phyloP scores from a whole-genome alignment of 2,797 vertebrate genomes.

The Pseudochirops cupreus region DNA sequence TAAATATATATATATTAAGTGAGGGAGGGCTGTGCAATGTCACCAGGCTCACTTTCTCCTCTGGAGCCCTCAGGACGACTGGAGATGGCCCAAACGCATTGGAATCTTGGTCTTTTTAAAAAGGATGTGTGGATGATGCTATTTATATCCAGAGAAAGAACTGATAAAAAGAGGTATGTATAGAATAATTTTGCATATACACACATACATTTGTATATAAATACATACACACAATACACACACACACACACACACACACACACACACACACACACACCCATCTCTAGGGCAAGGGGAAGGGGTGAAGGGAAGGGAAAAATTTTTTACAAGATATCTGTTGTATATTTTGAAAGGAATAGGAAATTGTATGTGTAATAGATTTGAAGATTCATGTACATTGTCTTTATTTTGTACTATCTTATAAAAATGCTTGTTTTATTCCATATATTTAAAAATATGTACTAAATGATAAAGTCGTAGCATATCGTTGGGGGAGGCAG shows the following conservation, averaged over 20 bases:
- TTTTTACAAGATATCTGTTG: neutral
- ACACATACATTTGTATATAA: fast-evolving
- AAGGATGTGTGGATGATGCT: neutral
- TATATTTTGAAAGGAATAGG: neutral
- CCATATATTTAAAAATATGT: neutral
- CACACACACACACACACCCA: neutral
- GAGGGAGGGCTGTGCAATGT: too few species aligned
- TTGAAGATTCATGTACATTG: neutral
- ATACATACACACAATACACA: neutral
- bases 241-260: fast-evolving
- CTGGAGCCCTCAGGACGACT: too few species aligned
- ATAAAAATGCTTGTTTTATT: neutral
- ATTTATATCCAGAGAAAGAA: neutral
- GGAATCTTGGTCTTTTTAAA: too few species aligned
- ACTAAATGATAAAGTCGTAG: neutral
- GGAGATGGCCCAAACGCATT: too few species aligned
- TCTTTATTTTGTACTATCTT: neutral
- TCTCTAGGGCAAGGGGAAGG: neutral
- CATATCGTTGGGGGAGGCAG: too few species aligned
- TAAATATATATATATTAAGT: too few species aligned
- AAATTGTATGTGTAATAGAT: neutral
- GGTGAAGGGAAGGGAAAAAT: too few species aligned
- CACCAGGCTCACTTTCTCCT: too few species aligned
- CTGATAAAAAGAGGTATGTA: neutral
- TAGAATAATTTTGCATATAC: neutral